phyloP scores from a whole-genome alignment of 2,113 vertebrate genomes.

The Panthera tigris region DNA sequence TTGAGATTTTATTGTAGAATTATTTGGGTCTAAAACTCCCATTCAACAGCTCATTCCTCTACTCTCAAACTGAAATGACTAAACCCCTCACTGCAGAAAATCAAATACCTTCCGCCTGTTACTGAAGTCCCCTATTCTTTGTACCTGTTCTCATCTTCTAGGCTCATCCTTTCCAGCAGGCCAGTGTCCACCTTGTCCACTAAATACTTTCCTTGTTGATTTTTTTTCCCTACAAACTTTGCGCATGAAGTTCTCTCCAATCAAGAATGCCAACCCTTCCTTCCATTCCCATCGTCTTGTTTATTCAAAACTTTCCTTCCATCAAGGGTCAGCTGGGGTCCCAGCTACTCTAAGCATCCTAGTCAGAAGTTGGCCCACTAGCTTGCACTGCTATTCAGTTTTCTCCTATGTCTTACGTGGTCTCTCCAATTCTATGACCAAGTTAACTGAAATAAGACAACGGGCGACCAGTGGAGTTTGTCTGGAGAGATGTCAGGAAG shows the following conservation, averaged over 20 bases:
- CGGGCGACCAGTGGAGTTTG: background rate
- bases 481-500: background rate
- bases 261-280: background rate
- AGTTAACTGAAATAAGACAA: background rate
- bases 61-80: background rate
- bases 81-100: background rate
- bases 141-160: background rate
- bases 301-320: background rate
- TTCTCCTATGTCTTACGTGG: background rate
- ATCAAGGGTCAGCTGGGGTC: background rate
- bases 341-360: background rate
- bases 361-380: background rate
- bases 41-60: background rate
- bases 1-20: background rate
- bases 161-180: background rate
- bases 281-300: background rate
- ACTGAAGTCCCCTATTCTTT: background rate
- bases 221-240: background rate
- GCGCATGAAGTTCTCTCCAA: background rate
- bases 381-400: background rate
- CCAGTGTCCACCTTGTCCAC: background rate
- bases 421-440: background rate
- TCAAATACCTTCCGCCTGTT: background rate
- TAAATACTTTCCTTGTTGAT: background rate
- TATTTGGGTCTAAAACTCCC: background rate